phyloP scores from a whole-genome alignment of 2,797 vertebrate genomes.

The Linurgus olivaceus region DNA sequence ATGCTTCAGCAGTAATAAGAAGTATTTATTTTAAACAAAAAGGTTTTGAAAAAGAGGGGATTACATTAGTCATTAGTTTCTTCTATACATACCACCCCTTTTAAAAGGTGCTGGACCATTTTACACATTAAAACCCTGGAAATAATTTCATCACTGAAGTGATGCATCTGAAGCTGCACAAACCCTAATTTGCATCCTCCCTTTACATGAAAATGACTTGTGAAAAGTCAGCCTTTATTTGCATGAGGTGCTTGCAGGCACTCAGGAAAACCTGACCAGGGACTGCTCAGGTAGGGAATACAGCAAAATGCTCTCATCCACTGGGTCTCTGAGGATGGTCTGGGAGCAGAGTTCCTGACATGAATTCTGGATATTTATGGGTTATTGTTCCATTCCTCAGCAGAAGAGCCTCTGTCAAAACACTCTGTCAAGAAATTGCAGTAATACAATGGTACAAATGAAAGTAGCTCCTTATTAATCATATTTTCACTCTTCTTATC shows the following conservation, averaged over 20 bases:
- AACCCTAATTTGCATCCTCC: background rate
- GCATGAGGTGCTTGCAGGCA: background rate
- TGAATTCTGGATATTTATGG: background rate
- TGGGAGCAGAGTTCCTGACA: background rate
- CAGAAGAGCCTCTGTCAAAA: background rate
- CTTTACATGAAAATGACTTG: background rate
- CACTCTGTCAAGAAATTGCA: background rate
- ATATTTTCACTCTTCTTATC: background rate
- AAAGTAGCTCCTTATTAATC: background rate
- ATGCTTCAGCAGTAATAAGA: background rate
- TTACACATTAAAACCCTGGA: background rate
- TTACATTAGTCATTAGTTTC: accelerated
- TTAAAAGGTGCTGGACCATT: background rate
- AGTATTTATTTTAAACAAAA: background rate
- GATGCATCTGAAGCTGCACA: background rate
- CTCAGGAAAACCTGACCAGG: background rate
- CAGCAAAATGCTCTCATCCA: background rate
- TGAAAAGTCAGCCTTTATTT: background rate
- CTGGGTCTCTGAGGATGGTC: background rate
- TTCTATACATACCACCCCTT: background rate
- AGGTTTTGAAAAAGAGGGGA: background rate
- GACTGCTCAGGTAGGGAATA: background rate
- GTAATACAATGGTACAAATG: background rate
- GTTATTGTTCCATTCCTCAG: background rate
- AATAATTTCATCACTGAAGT: background rate